Evolutionary conservation across 2,797 vertebrate species (phyloP), one percentile per base, ranked within the genome.

Genomic region (Fringilla coelebs): DNA sequence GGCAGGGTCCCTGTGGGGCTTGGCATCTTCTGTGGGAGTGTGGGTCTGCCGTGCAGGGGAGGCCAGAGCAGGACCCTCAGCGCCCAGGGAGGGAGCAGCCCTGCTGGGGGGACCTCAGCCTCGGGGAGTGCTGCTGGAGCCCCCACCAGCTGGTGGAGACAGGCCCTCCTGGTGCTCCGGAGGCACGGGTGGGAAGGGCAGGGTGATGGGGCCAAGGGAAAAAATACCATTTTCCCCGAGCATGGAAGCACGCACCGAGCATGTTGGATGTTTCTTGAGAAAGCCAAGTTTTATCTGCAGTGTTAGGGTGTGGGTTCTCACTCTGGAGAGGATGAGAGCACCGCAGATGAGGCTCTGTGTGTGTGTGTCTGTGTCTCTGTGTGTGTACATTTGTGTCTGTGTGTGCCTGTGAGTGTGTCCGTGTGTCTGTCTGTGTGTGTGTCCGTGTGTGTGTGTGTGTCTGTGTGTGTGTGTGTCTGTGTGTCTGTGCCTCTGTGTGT

Each of bases 81-180:
- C 45, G 5, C 26, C 13, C 0, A 0, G 34, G 55, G 4, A 36
- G 8, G 36, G 51, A 38, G 52, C 72, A 65, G 61, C 25, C 29
- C 43, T 1, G 0, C 45, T 1, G 6, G 1, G 15, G 1, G 28
- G 36, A 14, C 8, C 52, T 6, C 2, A 1, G 72, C 54, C 18
- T 10, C 6, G 5, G 16, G 36, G 21, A 10, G 10, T 21, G 25
- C 46, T 66, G 58, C 38, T 10, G 38, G 15, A 55, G 31, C 54
- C 60, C 0, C 0, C 25, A 13, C 1, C 2, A 0, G 29, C 43
- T n/a, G 55, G 1, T 1, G 4, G 66, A 45, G 18, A 20, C n/a
- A 1, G 18, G 16, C 17, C n/a, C 43, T 34, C 12, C 29, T 8
- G 19, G 28, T 4, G 31, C 10, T 49, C 71, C 0, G 0, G n/a